Conservation (phyloP, 2,113 vertebrate species). For the Brachypodius melanocephalos region DNA sequence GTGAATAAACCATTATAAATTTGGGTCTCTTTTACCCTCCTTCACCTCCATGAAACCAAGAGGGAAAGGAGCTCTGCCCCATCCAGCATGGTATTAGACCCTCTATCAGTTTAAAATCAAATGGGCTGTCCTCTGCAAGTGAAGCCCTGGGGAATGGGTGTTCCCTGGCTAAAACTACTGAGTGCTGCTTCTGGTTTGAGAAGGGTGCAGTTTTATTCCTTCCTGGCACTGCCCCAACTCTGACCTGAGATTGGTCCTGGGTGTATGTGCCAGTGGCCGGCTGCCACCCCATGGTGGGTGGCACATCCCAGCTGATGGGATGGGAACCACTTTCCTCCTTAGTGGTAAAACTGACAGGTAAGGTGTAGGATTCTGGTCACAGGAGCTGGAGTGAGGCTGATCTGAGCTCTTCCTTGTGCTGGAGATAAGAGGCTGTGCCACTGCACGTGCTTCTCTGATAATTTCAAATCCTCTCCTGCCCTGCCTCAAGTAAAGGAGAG, state of each 20-base stretch:
- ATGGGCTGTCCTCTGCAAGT: background rate
- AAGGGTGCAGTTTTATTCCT: background rate
- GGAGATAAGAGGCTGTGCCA: rapidly evolving
- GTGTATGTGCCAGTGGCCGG: background rate
- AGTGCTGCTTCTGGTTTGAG: background rate
- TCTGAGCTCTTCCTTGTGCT: no score
- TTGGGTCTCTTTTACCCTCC: background rate
- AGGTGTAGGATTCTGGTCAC: background rate
- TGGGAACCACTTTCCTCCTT: background rate
- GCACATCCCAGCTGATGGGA: background rate
- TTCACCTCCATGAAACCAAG: background rate
- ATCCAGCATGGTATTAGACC: background rate
- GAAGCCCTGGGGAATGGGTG: background rate
- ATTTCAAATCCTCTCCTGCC: background rate
- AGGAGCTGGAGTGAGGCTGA: background rate
- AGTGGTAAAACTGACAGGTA: rapidly evolving
- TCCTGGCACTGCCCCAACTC: background rate
- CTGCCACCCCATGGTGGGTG: background rate
- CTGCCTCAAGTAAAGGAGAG: background rate
- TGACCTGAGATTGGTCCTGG: rapidly evolving
- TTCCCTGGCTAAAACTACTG: rapidly evolving
- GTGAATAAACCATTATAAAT: background rate
- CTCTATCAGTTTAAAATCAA: background rate
- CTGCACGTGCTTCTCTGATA: background rate
- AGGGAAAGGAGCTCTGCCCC: background rate